phyloP scores from a whole-genome alignment of 2,888 invertebrate genomes.

The Drosophila nr. medialis region DNA sequence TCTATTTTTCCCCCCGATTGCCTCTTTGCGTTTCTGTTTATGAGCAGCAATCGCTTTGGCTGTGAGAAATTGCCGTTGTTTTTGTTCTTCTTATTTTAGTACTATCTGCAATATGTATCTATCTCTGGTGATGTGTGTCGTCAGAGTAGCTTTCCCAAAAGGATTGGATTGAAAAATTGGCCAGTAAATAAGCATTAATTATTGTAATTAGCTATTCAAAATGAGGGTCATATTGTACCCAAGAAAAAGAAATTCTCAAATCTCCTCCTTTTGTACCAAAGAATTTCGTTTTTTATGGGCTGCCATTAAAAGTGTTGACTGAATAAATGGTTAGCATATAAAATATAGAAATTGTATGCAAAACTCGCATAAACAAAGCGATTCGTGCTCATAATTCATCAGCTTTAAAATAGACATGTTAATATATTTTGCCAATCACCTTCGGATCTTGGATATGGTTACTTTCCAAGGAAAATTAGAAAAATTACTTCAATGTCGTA shows the following conservation, averaged over 20 bases:
- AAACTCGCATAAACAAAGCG: constrained; percentile 44
- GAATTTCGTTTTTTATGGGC: constrained; percentile 29
- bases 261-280: constrained; percentile 13
- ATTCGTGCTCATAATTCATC: constrained; percentile 31
- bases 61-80: constrained; percentile 59
- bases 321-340: constrained; percentile 23
- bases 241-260: neutral
- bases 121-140: constrained; percentile 36
- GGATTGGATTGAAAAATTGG: constrained; percentile 25
- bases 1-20: constrained; percentile 41
- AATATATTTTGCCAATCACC: constrained; percentile 41
- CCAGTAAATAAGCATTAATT: constrained; percentile 28
- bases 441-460: constrained; percentile 47
- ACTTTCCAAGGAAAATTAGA: constrained; percentile 12
- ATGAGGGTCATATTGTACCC: neutral
- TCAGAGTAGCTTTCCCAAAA: constrained; percentile 35
- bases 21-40: constrained; percentile 71
- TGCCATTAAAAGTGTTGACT: constrained; percentile 38
- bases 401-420: constrained; percentile 46
- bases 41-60: constrained; percentile 63
- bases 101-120: constrained; percentile 40
- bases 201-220: constrained; percentile 9
- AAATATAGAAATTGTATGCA: constrained; percentile 20
- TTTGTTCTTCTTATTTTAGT: constrained; percentile 51
- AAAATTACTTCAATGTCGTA: constrained; percentile 42